Evolutionary conservation across 1,140 invertebrate species (phyloP), one percentile per base, ranked within the genome.

Genomic region (Drosophila virilis): DNA sequence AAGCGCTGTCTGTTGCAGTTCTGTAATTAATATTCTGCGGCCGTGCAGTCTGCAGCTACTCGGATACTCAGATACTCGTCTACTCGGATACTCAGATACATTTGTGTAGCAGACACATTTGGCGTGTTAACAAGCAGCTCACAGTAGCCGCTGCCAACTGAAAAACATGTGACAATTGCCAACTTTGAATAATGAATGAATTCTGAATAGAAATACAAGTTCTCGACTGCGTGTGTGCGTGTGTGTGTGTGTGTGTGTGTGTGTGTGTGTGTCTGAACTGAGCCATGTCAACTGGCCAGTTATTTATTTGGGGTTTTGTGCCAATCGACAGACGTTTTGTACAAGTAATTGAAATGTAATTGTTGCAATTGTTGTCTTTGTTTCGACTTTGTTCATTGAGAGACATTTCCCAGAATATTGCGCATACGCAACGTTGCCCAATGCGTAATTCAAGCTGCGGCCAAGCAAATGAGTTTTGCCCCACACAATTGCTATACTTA

Each of bases 1-100:
- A 66, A 66, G 13, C 43, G 12, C 28, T 45, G 13, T 57, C 43
- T n/a, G 15, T 43, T 35, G 32, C 50, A 64, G 78, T 76, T 86
- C 70, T 65, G 83, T 83, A 88, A 88, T 86, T 86, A 86, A 86
- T 86, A 86, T 86, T 88, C 82, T 86, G 83, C 64, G 61, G 62
- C 68, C 68, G 74, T 78, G 54, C 66, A 40, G 66, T 70, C 71
- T 65, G 57, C 43, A 62, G 64, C 32, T 60, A 42, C 59, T 12
- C 37, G 37, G 37, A 0, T 59, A 45, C 8, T 22, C 62, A 57
- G 50, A 8, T 64, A 48, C 43, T 9, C 40, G 67, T 51, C n/a
- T 33, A 40, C 22, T 42, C 66, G 55, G 64, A 45, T 48, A 66
- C 61, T 50, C 54, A 54, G 28, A 33, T 59, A 80, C 45, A 74